A percentile compares a stretch with the other conserved stretches of the same genome.
Conservation (phyloP, 2,888 invertebrate species). For the Synergus japonicus region DNA sequence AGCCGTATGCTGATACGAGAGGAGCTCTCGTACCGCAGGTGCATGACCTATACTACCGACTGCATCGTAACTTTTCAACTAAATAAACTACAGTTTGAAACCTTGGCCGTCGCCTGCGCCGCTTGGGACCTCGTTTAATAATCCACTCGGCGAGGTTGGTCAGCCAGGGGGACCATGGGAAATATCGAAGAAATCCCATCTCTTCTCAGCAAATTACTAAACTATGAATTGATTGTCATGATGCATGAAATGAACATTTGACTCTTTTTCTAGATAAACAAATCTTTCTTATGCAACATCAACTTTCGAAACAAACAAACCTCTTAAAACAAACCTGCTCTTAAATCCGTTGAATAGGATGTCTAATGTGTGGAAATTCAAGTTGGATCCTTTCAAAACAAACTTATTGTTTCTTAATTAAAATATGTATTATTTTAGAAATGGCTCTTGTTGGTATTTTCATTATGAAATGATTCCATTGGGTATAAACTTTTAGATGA, state of each 20-base stretch:
- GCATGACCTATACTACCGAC: constrained; percentile 52
- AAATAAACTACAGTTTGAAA: constrained; percentile 69
- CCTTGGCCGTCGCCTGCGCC: constrained; percentile 54
- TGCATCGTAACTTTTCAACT: constrained; percentile 63
- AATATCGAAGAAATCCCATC: constrained; percentile 50
- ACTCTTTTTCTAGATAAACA: neutral
- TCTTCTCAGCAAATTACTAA: constrained; percentile 20
- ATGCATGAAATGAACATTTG: neutral
- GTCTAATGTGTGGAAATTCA: too few species aligned
- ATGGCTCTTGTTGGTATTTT: too few species aligned
- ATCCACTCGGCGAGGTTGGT: constrained; percentile 55
- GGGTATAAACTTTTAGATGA: neutral
- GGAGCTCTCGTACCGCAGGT: constrained; percentile 54
- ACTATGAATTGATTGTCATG: neutral
- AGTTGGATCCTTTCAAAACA: too few species aligned
- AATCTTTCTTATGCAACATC: neutral
- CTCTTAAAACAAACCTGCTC: too few species aligned
- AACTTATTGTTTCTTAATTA: too few species aligned
- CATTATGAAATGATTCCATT: neutral
- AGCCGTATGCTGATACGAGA: constrained; percentile 65
- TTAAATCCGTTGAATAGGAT: too few species aligned
- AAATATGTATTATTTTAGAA: too few species aligned
- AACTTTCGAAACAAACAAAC: too few species aligned
- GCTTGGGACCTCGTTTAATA: constrained; percentile 55
- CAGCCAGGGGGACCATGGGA: constrained; percentile 49